These are phyloP conservation scores for Falco columbarius DNA, from an alignment of 2,797 vertebrate species.

Conservation along the genomic window DNA sequence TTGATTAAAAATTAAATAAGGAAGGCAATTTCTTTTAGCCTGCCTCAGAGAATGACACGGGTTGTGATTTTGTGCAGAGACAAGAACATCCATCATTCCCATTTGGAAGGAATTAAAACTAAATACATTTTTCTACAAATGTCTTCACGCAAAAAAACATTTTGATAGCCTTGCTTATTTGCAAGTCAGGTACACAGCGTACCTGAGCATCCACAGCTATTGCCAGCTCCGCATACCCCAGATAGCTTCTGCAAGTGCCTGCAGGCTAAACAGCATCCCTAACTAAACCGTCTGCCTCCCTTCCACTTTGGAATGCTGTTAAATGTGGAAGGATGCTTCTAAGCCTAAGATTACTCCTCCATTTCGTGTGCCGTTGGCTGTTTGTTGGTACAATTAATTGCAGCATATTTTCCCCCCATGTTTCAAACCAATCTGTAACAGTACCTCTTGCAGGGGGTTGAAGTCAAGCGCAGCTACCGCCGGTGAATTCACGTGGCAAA, in stretches of 20 bases:
- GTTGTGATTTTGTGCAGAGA: background rate
- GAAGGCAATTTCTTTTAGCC: background rate
- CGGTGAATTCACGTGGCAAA: background rate
- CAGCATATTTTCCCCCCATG: background rate
- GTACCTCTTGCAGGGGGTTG: background rate
- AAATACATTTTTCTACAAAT: background rate
- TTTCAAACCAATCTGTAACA: background rate
- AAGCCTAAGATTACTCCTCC: background rate
- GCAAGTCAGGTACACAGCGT: background rate
- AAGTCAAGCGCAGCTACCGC: background rate
- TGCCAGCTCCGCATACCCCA: background rate
- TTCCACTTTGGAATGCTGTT: background rate
- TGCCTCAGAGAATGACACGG: background rate
- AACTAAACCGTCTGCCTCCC: background rate
- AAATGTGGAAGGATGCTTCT: background rate
- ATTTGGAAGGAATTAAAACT: background rate
- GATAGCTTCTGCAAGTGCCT: background rate
- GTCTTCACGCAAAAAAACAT: background rate
- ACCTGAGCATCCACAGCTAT: background rate
- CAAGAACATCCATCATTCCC: background rate
- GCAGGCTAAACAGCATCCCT: constrained; percentile 8
- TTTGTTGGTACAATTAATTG: background rate
- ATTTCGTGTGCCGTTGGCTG: background rate
- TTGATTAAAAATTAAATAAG: background rate
- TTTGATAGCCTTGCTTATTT: background rate